Conservation (phyloP, 30 jellyfish, hydroid and myxozoan genomes). For the Catostylus mosaicus region DNA sequence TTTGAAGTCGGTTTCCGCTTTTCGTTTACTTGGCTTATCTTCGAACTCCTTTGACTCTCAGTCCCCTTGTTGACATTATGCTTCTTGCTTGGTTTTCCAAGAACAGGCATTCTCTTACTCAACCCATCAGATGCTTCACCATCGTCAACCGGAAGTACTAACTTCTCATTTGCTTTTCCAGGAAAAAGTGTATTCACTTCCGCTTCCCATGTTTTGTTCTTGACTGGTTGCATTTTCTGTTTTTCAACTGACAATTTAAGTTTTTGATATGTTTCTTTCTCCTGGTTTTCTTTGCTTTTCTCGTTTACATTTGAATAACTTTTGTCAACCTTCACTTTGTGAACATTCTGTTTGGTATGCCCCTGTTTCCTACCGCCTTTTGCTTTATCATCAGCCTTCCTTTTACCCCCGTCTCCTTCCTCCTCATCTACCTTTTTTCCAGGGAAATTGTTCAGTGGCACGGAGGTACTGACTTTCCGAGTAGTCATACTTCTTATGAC, state of each 20-base stretch:
- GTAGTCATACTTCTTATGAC: conserved; percentile 48
- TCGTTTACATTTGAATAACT: neutral
- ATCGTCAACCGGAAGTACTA: neutral
- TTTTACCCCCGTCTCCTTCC: neutral
- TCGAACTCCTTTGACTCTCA: neutral
- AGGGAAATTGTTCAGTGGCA: conserved; percentile 3
- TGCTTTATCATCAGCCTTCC: neutral
- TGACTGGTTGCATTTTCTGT: conserved; percentile 9
- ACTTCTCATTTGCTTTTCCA: conserved; percentile 5
- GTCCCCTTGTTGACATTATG: neutral
- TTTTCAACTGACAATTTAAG: conserved; percentile 28
- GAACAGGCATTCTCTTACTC: neutral
- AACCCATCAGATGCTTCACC: neutral
- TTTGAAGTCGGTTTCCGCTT: conserved; percentile 37
- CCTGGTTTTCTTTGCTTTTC: neutral
- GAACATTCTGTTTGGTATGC: neutral
- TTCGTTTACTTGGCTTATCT: neutral
- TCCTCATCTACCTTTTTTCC: neutral
- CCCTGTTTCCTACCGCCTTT: neutral
- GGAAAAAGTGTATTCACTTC: conserved; percentile 65
- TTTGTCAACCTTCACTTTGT: neutral
- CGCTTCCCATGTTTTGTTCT: conserved; percentile 70
- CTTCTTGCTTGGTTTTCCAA: conserved; percentile 17
- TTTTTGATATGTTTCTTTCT: conserved; percentile 34
- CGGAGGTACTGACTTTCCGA: conserved; percentile 17